Evolutionary conservation across 2,113 vertebrate genomes (phyloP), one percentile per base, ranked within the genome.

Genomic region (Tricholaema leucomelas): DNA sequence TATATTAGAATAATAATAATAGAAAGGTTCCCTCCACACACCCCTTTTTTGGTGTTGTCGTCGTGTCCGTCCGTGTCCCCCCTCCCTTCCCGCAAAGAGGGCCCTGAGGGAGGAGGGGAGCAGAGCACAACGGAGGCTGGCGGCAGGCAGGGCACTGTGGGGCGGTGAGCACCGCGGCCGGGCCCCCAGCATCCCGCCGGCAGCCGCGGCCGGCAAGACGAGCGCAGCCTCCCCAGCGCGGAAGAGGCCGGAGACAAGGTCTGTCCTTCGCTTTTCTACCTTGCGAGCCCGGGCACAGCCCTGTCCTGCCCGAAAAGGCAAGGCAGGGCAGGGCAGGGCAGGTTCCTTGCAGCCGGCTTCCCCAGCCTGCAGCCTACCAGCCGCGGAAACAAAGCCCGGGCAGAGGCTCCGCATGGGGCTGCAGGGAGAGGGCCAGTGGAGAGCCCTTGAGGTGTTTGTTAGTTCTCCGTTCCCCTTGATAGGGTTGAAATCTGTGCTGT

Each of bases 231-330:
- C 50, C 64, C 74, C 54, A 23, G 75, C 72, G 27, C 61, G 17
- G 85, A 75, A 88, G 90, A 96, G 94, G 81, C 93, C 93, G 31
- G 80, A 31, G 90, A 94, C 69, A 94, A 97, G 97, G 96, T 97
- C 95, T 95, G 97, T 97, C 63, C 63, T 84, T 91, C 38, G 94
- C 91, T 59, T 94, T 83, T 63, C 74, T 85, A 60, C 64, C 36
- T 46, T 40, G 87, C 24, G 72, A n/a, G 54, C 71, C 65, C 30
- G 25, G 61, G 78, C 56, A 23, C 33, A 16, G 77, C 61, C 23
- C 56, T 27, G 83, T 6, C 61, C 50, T 7, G 58, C n/a, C 21
- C 5, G 64, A 77, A 48, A 35, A 30, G 33, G 54, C 66, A 27
- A 30, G 11, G 42, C 48, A 28, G 81, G 54, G n/a, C n/a, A n/a